These are phyloP conservation scores for Agapetus fuscipes DNA, from an alignment of 2,888 invertebrate species.

Conservation along the genomic window DNA sequence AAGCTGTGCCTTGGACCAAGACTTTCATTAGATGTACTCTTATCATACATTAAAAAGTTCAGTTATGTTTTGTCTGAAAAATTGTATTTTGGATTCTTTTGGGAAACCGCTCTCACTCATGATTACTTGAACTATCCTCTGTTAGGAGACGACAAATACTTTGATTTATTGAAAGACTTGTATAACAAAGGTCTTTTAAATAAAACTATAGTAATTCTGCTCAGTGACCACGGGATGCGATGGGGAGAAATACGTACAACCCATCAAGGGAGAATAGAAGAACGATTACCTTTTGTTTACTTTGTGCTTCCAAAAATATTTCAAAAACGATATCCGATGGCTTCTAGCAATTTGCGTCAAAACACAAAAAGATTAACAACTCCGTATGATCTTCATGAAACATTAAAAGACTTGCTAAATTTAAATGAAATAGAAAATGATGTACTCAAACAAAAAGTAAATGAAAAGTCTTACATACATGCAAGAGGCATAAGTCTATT, in stretches of 20 bases:
- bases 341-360: constrained; percentile 51
- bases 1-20: constrained; percentile 61
- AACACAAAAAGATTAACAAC: constrained; percentile 69
- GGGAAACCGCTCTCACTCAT: constrained; percentile 76
- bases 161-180: constrained; percentile 47
- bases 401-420: constrained; percentile 58
- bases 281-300: constrained; percentile 73
- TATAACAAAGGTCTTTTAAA: constrained; percentile 46
- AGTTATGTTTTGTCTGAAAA: constrained; percentile 46
- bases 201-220: constrained; percentile 57
- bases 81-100: constrained; percentile 73
- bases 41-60: constrained; percentile 61
- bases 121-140: constrained; percentile 73
- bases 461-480: constrained; percentile 30
- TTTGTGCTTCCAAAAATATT: constrained; percentile 66
- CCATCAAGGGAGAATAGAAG: constrained; percentile 80
- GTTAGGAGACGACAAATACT: constrained; percentile 58
- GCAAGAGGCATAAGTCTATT: constrained; percentile 68
- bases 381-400: constrained; percentile 77
- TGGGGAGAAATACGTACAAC: constrained; percentile 78
- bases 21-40: constrained; percentile 57
- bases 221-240: constrained; percentile 87
- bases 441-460: constrained; percentile 31
- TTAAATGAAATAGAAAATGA: constrained; percentile 36
- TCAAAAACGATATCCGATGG: constrained; percentile 47